phyloP scores from a whole-genome alignment of 2,797 vertebrate species.

The Xenops minutus region DNA sequence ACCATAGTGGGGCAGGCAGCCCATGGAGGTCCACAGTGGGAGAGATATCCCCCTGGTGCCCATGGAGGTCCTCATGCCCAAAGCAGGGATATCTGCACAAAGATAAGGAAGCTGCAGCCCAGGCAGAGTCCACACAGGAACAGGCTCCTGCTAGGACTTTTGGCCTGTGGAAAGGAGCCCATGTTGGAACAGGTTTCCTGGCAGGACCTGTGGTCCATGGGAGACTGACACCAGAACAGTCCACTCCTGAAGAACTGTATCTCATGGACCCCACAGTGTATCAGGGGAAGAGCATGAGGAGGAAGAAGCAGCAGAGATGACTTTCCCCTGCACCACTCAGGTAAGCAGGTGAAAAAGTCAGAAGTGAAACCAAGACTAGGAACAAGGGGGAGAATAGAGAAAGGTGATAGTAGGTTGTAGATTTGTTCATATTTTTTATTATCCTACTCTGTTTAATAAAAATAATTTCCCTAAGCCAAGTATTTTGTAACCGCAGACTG shows the following conservation, averaged over 20 bases:
- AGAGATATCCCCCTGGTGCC: not conserved
- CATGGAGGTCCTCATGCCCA: fast-evolving
- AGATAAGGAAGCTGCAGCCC: not conserved
- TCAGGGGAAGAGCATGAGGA: not conserved
- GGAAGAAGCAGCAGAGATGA: not conserved
- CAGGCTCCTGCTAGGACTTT: not conserved
- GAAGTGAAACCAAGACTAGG: not conserved
- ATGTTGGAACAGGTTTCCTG: not conserved
- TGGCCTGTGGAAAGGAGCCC: not conserved
- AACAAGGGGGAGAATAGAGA: not conserved
- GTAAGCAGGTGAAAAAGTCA: not conserved
- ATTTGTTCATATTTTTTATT: not conserved
- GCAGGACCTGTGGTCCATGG: not conserved
- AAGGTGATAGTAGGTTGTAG: not conserved
- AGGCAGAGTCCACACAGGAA: not conserved
- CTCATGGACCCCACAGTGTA: not conserved
- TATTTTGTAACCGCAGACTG: not conserved
- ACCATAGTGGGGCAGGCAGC: not conserved
- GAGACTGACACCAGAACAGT: not conserved
- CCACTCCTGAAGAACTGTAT: not conserved
- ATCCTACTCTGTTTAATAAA: not conserved
- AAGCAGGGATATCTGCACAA: too few species aligned
- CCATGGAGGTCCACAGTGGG: not conserved
- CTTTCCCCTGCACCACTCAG: not conserved
- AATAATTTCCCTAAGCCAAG: not conserved